phyloP scores from a whole-genome alignment of 2,113 vertebrate species.

The Geococcyx californianus region DNA sequence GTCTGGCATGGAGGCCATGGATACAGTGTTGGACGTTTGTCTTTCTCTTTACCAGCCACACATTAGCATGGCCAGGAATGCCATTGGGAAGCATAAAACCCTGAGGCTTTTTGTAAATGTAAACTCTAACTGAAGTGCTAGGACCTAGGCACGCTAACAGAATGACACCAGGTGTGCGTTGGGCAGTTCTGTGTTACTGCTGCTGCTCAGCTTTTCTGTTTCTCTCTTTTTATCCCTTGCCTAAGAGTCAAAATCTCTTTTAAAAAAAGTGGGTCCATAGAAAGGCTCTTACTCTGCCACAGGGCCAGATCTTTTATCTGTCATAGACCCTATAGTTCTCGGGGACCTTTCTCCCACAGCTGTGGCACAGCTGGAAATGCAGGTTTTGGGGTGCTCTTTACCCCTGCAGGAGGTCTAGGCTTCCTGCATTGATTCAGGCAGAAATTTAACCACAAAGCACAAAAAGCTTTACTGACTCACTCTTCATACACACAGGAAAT shows the following conservation, averaged over 20 bases:
- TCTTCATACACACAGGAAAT: conserved; percentile 2
- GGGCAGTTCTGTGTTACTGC: not conserved
- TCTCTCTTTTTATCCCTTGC: not conserved
- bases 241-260: not conserved
- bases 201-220: not conserved
- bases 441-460: not conserved
- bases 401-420: not conserved
- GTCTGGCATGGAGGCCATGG: not conserved
- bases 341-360: not conserved
- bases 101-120: not conserved
- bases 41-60: not conserved
- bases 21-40: too few species aligned
- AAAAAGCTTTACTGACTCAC: conserved; percentile 24
- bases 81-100: not conserved
- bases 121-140: not conserved
- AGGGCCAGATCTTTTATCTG: not conserved
- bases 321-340: not conserved
- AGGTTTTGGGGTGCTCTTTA: not conserved
- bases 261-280: not conserved
- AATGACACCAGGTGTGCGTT: not conserved
- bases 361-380: not conserved
- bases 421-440: not conserved
- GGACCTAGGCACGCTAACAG: not conserved
- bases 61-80: not conserved
- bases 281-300: not conserved